Evolutionary conservation across 2,113 vertebrate genomes (phyloP), one percentile per base, ranked within the genome.

Genomic region (Brachyhypopomus occidentalis): DNA sequence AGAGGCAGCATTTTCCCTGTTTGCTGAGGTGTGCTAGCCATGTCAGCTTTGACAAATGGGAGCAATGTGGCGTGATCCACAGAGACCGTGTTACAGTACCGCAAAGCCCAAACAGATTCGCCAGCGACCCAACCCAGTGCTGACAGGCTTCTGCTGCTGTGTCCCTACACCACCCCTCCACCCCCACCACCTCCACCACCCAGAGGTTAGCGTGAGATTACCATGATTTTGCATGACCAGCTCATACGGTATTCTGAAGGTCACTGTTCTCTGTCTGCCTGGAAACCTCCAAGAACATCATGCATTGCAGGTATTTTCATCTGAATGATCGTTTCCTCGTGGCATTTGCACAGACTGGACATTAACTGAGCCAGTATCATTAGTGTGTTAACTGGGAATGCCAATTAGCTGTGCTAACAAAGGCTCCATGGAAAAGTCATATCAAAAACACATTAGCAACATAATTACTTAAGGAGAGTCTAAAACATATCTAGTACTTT

Each of bases 41-140:
- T 78, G 86, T 86, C 86, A 87, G 82, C 79, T 72, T 75, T 87
- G 86, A 87, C 86, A 86, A 87, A 87, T 87, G 45, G 84, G 84
- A 72, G 73, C 77, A 83, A 77, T 82, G 84, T 84, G 80, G 63
- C 78, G 48, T 76, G 83, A 87, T 80, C 83, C 64, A 74, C 80
- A 48, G 83, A 84, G 84, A 87, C 73, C 66, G 55, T 60, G 34
- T 60, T 80, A 67, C 74, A 83, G 34, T 63, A 71, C 77, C 64
- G 81, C 77, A 74, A 87, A 83, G 55, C 58, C 55, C 77, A 78
- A 81, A 80, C 27, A 78, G 38, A 66, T 78, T 84, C 22, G 72
- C 69, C 69, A 82, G 70, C 66, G 34, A 60, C 67, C 69, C 72
- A 79, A 75, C 59, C 48, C 23, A 30, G 63, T 23, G n/a, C 70